phyloP scores from a whole-genome alignment of 1,140 invertebrate genomes.

The Harlomillsia oculata region DNA sequence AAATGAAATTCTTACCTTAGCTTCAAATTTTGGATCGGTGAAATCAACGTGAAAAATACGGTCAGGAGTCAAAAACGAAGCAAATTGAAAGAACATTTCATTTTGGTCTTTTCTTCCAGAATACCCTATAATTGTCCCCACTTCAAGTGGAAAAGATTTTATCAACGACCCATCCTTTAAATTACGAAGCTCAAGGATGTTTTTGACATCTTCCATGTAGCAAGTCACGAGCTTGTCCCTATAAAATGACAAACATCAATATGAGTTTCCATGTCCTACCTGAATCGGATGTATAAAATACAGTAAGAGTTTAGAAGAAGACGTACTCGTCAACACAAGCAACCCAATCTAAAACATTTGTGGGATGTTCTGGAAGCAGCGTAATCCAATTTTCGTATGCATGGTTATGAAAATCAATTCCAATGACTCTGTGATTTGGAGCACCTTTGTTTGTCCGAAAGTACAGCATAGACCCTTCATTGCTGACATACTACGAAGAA shows the following conservation, averaged over 20 bases:
- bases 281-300: too few species aligned
- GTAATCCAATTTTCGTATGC: slow-evolving; percentile 68
- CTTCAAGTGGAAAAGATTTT: slow-evolving; percentile 64
- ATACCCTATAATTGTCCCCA: slow-evolving; percentile 75
- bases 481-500: slow-evolving; percentile 24
- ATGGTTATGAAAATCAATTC: slow-evolving; percentile 75
- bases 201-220: slow-evolving; percentile 89
- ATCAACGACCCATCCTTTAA: slow-evolving; percentile 62
- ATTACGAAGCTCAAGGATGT: slow-evolving; percentile 62
- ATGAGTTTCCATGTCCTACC: too few species aligned
- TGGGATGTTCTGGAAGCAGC: slow-evolving; percentile 71
- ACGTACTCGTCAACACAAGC: slow-evolving; percentile 58
- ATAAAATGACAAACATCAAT: neutral
- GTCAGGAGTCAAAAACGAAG: slow-evolving; percentile 84
- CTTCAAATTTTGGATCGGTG: slow-evolving; percentile 50
- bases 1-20: slow-evolving; percentile 48
- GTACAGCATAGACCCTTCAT: slow-evolving; percentile 50
- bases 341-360: slow-evolving; percentile 83
- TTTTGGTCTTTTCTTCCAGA: slow-evolving; percentile 73
- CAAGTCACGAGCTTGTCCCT: slow-evolving; percentile 74
- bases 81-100: slow-evolving; percentile 89
- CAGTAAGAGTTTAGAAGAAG: neutral
- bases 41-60: slow-evolving; percentile 83
- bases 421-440: slow-evolving; percentile 78
- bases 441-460: slow-evolving; percentile 92